These are phyloP conservation scores for Thaleichthys pacificus DNA, from an alignment of 2,797 vertebrate species.

Conservation along the genomic window DNA sequence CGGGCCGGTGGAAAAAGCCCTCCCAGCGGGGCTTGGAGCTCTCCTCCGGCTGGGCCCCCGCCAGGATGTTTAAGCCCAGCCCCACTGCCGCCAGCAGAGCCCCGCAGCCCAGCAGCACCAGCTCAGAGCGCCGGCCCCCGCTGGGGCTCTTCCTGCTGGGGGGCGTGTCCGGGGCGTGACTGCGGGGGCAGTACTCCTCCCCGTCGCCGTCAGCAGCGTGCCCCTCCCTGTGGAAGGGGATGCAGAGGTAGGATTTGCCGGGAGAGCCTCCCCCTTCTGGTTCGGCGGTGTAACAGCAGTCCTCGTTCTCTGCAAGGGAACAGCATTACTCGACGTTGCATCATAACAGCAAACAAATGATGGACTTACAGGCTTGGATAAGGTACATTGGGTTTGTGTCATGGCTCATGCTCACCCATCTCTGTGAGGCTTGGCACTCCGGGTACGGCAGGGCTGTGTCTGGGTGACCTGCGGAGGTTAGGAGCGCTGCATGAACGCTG, in stretches of 20 bases:
- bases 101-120: constrained; percentile 89
- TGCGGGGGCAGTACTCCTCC: constrained; percentile 75
- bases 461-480: constrained; percentile 88
- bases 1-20: constrained; percentile 87
- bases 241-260: constrained; percentile 93
- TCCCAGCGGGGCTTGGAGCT: constrained; percentile 82
- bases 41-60: constrained; percentile 81
- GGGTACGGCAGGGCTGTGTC: constrained; percentile 85
- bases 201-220: constrained; percentile 76
- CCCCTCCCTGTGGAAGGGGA: constrained; percentile 88
- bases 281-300: constrained; percentile 79
- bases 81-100: constrained; percentile 90
- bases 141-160: constrained; percentile 83
- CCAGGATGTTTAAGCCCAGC: constrained; percentile 85
- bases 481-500: constrained; percentile 93
- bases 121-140: constrained; percentile 83
- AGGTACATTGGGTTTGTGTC: not conserved
- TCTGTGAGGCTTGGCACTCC: constrained; percentile 91
- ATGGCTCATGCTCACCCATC: constrained; percentile 78
- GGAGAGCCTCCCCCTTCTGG: constrained; percentile 68
- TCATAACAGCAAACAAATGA: not conserved
- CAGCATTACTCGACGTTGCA: constrained; percentile 11
- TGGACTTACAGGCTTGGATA: not conserved
- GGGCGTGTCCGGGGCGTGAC: constrained; percentile 80
- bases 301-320: constrained; percentile 84